phyloP scores from a whole-genome alignment of 2,888 invertebrate genomes.

The Prosapia bicincta region DNA sequence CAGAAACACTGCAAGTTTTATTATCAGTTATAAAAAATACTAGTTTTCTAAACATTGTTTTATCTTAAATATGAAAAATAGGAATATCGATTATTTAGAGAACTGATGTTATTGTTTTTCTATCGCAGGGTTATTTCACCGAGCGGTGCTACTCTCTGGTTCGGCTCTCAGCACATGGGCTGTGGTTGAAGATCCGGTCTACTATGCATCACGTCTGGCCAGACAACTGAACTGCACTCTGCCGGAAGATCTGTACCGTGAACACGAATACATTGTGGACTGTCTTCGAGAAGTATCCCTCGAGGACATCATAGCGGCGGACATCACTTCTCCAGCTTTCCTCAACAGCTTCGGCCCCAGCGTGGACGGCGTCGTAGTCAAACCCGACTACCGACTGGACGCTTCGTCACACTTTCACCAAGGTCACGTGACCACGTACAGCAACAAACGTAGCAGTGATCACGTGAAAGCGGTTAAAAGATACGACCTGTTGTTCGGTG shows the following conservation, averaged over 20 bases:
- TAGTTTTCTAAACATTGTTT: too few relatives aligned
- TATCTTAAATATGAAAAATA: too few relatives aligned
- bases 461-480: slow-evolving; percentile 51
- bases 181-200: slow-evolving; percentile 78
- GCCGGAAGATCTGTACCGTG: slow-evolving; percentile 62
- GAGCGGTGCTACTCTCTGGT: slow-evolving; percentile 56
- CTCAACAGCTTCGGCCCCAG: slow-evolving; percentile 52
- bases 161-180: slow-evolving; percentile 82
- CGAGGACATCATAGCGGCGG: slow-evolving; percentile 67
- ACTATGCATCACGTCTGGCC: slow-evolving; percentile 74
- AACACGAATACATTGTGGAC: slow-evolving; percentile 79
- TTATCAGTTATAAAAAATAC: too few relatives aligned
- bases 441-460: slow-evolving; percentile 52
- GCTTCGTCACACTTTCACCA: slow-evolving; percentile 60
- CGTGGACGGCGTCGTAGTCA: slow-evolving; percentile 66
- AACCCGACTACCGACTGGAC: slow-evolving; percentile 78
- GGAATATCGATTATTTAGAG: too few relatives aligned
- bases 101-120: too few relatives aligned
- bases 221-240: slow-evolving; percentile 71
- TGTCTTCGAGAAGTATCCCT: slow-evolving; percentile 72
- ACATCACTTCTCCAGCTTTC: slow-evolving; percentile 76
- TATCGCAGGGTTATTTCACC: slow-evolving; percentile 72
- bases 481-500: slow-evolving; percentile 84
- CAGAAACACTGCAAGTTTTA: too few relatives aligned
- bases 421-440: not conserved